These are phyloP conservation scores for Agonopterix subpropinquella DNA, from an alignment of 2,888 invertebrate species.

Conservation along the genomic window DNA sequence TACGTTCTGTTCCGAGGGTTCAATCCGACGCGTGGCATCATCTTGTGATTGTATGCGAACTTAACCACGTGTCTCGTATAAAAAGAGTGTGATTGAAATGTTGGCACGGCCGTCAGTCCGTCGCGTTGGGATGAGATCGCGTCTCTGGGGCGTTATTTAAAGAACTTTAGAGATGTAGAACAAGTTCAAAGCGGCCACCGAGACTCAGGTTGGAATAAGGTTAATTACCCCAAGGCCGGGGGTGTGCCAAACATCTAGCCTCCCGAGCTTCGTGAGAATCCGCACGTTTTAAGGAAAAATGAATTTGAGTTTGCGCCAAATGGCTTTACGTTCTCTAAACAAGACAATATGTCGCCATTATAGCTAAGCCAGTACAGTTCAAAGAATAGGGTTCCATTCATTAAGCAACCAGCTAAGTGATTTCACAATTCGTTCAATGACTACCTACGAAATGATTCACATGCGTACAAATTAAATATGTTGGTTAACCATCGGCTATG, in stretches of 20 bases:
- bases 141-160: conserved; percentile 55
- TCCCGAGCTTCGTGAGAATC: conserved; percentile 9
- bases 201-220: conserved; percentile 49
- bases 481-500: conserved; percentile 35
- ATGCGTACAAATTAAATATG: conserved; percentile 33
- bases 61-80: conserved; percentile 45
- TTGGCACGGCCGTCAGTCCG: conserved; percentile 49
- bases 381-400: too few species aligned
- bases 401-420: too few species aligned
- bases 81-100: conserved; percentile 40
- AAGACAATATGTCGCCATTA: conserved; percentile 1
- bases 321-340: conserved; percentile 1
- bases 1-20: conserved; percentile 11
- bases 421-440: conserved; percentile 24
- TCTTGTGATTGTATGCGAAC: conserved; percentile 7
- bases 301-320: conserved; percentile 24
- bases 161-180: conserved; percentile 58
- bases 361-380: background rate
- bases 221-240: conserved; percentile 66
- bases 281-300: conserved; percentile 28
- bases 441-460: conserved; percentile 35
- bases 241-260: conserved; percentile 29
- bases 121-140: conserved; percentile 32
- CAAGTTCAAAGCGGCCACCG: conserved; percentile 62
- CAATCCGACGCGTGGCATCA: conserved; percentile 3